Evolutionary conservation across 1,140 invertebrate genomes (phyloP).

Genomic region (Philotrypesis tridentata): DNA sequence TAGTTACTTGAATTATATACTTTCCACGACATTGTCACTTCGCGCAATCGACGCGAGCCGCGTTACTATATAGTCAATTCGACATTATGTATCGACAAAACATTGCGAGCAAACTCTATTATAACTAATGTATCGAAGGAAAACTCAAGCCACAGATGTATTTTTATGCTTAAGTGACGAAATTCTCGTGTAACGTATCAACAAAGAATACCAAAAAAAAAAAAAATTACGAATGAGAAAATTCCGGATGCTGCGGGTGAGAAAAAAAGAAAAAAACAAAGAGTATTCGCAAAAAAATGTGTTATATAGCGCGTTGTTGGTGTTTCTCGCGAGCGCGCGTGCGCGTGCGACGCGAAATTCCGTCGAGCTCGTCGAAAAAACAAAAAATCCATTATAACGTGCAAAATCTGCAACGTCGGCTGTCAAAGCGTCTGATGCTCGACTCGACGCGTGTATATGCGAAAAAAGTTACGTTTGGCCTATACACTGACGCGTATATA

Average conservation of each 20-base stretch:
- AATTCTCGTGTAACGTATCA: conserved; percentile 10
- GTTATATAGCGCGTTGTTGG: not conserved
- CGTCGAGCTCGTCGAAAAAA: not conserved
- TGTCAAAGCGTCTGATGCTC: not conserved
- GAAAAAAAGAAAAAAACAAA: not conserved
- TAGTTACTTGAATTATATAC: too few species aligned
- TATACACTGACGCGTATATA: not conserved
- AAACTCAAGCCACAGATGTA: conserved; percentile 55
- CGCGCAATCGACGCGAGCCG: not conserved
- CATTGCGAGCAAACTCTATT: not conserved
- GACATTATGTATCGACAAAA: conserved; percentile 6
- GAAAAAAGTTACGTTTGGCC: not conserved
- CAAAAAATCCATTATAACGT: too few species aligned
- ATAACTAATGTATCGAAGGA: conserved; percentile 23
- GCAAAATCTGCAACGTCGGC: not conserved
- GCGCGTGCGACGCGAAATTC: not conserved
- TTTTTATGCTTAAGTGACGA: conserved; percentile 59
- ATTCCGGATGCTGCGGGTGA: too few species aligned
- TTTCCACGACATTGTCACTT: too few species aligned
- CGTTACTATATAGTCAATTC: not conserved
- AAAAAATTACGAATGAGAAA: not conserved
- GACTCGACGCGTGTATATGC: too few species aligned
- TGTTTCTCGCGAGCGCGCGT: not conserved
- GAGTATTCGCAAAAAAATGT: not conserved
- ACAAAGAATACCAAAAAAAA: not conserved